Evolutionary conservation across 1,140 invertebrate species (phyloP).

Genomic region (Sweltsa coloradensis): DNA sequence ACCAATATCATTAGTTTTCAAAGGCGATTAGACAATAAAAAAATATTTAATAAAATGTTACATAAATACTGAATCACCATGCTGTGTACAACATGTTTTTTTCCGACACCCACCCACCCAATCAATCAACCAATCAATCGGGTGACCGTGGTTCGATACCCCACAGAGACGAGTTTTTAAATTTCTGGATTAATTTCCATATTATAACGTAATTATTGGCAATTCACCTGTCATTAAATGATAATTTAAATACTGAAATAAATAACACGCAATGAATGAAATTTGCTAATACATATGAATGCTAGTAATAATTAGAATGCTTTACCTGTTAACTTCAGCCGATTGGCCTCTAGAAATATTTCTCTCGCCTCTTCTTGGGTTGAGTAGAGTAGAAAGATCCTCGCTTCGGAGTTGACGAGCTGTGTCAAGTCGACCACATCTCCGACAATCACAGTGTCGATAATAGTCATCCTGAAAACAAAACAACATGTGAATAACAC

Average conservation of each 20-base stretch:
- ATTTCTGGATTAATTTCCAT: no score
- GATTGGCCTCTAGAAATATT: conserved; percentile 4
- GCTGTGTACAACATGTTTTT: no score
- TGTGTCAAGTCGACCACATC: conserved; percentile 25
- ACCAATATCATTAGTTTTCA: no score
- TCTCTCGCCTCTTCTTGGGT: conserved; percentile 20
- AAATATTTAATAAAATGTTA: no score
- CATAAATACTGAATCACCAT: no score
- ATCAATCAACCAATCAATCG: not conserved
- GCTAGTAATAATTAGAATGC: not conserved
- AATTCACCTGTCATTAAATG: no score
- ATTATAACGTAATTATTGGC: no score
- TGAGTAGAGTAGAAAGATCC: conserved; percentile 42
- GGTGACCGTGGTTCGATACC: no score
- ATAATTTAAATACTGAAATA: not conserved
- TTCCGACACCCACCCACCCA: not conserved
- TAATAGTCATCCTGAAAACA: conserved; percentile 6
- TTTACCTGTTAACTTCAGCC: conserved; percentile 12
- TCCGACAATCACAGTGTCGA: conserved; percentile 6
- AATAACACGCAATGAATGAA: not conserved
- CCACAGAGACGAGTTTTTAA: no score
- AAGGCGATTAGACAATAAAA: no score
- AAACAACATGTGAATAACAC: no score
- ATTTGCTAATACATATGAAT: not conserved
- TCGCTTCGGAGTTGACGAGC: conserved; percentile 36